Conservation (phyloP, 1,140 invertebrate genomes). For the Orius insidiosus region DNA sequence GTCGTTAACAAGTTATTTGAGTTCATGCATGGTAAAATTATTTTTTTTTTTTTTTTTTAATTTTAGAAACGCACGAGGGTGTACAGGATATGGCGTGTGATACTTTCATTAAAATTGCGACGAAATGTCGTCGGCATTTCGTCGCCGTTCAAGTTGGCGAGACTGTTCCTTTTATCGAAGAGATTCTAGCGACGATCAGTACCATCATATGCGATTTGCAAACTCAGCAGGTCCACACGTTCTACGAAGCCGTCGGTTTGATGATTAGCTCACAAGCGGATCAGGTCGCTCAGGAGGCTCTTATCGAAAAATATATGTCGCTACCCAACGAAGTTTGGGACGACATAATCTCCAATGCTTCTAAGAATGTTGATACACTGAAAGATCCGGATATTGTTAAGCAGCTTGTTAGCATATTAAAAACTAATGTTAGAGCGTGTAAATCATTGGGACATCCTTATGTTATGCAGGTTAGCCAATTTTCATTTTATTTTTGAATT, state of each 20-base stretch:
- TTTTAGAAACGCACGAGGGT: conserved; percentile 91
- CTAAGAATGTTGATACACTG: conserved; percentile 89
- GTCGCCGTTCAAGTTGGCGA: conserved; percentile 93
- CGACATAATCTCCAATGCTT: conserved; percentile 92
- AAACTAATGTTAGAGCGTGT: conserved; percentile 96
- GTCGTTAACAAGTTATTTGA: conserved; percentile 99
- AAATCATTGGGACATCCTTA: conserved; percentile 93
- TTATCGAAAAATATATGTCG: conserved; percentile 96
- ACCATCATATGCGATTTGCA: conserved; percentile 98
- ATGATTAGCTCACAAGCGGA: conserved; percentile 96
- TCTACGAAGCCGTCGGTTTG: conserved; percentile 98
- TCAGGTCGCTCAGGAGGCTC: conserved; percentile 67
- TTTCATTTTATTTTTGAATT: too few species aligned
- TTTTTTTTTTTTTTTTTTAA: neutral
- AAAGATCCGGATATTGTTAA: conserved; percentile 94
- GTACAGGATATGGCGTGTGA: conserved; percentile 99
- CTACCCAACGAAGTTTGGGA: conserved; percentile 99
- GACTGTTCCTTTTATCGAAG: conserved; percentile 94
- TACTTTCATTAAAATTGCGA: conserved; percentile 99
- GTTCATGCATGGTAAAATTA: conserved; percentile 85
- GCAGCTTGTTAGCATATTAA: conserved; percentile 93
- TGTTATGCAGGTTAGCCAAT: conserved; percentile 54
- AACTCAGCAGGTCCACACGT: conserved; percentile 97
- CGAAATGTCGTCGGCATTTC: conserved; percentile 96
- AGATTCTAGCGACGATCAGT: conserved; percentile 90